phyloP scores from a whole-genome alignment of 1,140 invertebrate genomes.

The Papilio aristodemus region DNA sequence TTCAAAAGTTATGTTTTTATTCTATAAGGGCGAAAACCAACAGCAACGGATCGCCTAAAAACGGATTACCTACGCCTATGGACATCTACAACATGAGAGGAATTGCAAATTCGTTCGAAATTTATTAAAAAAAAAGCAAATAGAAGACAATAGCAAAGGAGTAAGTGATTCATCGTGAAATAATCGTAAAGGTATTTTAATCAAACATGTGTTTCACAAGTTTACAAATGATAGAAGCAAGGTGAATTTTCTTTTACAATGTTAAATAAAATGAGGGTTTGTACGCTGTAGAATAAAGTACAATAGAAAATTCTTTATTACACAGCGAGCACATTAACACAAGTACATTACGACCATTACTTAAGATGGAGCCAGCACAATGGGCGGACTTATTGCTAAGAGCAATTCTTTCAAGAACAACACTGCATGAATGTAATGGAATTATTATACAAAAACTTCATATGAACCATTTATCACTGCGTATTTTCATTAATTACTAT shows the following conservation, averaged over 20 bases:
- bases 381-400: not conserved
- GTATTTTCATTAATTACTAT: not conserved
- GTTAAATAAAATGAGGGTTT: conserved; percentile 14
- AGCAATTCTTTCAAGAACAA: conserved; percentile 15
- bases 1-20: too few species aligned
- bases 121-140: too few species aligned
- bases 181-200: too few species aligned
- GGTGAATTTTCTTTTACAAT: not conserved
- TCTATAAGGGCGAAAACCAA: too few species aligned
- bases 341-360: conserved; percentile 14
- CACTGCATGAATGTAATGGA: not conserved
- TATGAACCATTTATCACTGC: conserved; percentile 12
- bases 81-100: too few species aligned
- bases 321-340: conserved; percentile 20
- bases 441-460: conserved; percentile 16
- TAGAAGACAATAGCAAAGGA: too few species aligned
- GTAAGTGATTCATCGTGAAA: too few species aligned
- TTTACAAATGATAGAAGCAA: not conserved
- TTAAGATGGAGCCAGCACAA: conserved; percentile 17
- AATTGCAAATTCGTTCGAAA: too few species aligned
- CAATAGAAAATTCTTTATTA: conserved; percentile 11
- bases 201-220: not conserved
- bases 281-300: not conserved
- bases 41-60: too few species aligned
- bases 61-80: too few species aligned